phyloP scores from a whole-genome alignment of 2,888 invertebrate species.

The Netelia inedita region DNA sequence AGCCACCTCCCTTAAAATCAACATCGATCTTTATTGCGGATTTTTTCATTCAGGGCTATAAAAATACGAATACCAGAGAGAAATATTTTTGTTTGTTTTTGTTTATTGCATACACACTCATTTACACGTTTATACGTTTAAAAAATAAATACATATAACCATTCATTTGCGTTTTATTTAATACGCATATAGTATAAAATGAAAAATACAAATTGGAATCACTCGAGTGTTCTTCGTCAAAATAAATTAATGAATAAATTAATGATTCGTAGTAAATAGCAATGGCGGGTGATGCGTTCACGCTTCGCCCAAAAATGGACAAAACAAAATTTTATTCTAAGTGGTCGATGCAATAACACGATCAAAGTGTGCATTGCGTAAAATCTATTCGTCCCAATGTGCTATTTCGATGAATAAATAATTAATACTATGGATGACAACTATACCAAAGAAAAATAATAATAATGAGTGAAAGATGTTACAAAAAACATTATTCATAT shows the following conservation, averaged over 20 bases:
- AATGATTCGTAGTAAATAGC: slow-evolving; percentile 45
- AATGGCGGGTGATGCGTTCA: too few species aligned
- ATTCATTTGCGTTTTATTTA: slow-evolving; percentile 42
- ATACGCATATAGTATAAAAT: slow-evolving; percentile 36
- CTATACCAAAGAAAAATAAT: slow-evolving; percentile 42
- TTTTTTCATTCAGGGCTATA: neutral
- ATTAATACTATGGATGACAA: slow-evolving; percentile 33
- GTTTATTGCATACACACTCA: slow-evolving; percentile 75
- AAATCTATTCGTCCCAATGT: neutral
- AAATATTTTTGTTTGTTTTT: neutral
- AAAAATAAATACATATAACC: slow-evolving; percentile 66
- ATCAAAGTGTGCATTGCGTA: neutral
- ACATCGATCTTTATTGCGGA: neutral
- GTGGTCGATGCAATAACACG: neutral
- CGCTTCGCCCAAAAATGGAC: neutral
- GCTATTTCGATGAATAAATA: slow-evolving; percentile 22
- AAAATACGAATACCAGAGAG: neutral
- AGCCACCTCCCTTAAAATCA: too few species aligned
- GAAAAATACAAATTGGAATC: slow-evolving; percentile 39
- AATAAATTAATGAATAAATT: slow-evolving; percentile 67
- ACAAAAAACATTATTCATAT: neutral
- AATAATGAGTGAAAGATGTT: slow-evolving; percentile 17
- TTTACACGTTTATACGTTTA: slow-evolving; percentile 69
- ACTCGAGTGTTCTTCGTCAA: slow-evolving; percentile 53
- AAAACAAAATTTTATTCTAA: neutral